Conservation (phyloP, 2,113 vertebrate genomes). For the Ploceus nigricollis region DNA sequence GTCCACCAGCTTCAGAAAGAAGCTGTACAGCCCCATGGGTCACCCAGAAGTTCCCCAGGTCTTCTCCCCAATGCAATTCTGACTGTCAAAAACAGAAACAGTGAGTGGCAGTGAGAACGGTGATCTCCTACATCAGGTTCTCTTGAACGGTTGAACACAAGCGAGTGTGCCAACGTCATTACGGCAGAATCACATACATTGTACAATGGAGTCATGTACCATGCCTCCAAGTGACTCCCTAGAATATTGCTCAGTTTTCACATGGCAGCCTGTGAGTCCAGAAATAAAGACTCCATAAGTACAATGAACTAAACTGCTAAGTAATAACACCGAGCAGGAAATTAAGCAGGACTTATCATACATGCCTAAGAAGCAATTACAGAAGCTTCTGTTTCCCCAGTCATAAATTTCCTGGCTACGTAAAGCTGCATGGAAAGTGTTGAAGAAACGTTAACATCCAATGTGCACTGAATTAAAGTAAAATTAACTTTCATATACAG, state of each 20-base stretch:
- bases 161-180: background rate
- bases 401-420: background rate
- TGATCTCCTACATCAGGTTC: background rate
- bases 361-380: conserved; percentile 6
- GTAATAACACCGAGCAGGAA: conserved; percentile 24
- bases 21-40: background rate
- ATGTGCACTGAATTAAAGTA: background rate
- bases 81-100: background rate
- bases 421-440: background rate
- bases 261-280: background rate
- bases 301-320: background rate
- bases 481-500: background rate
- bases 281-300: background rate
- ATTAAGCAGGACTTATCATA: conserved; percentile 33
- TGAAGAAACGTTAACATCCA: background rate
- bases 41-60: background rate
- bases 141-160: background rate
- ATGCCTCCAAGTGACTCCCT: background rate
- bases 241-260: background rate
- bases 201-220: background rate
- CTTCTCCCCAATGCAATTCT: background rate
- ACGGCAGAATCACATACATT: background rate
- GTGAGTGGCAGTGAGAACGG: background rate
- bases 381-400: conserved; percentile 27
- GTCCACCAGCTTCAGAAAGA: background rate